Evolutionary conservation across 2,113 vertebrate genomes (phyloP).

Genomic region (Oceanodroma tethys): DNA sequence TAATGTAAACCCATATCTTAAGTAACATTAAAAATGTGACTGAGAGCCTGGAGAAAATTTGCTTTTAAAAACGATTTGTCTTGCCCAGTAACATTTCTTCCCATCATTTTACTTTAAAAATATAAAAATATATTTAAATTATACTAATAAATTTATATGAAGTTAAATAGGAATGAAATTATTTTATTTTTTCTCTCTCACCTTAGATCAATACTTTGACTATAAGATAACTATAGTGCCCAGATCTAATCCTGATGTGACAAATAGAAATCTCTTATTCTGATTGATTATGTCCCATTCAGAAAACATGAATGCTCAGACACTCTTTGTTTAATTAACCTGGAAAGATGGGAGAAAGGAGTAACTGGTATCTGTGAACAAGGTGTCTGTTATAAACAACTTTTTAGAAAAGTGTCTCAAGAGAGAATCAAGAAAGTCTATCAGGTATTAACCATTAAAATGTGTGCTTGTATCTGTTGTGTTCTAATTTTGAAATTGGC

Average conservation of each 20-base stretch:
- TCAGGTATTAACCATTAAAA: neutral
- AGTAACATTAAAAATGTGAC: neutral
- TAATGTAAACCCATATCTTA: neutral
- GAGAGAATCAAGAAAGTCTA: neutral
- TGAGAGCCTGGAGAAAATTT: neutral
- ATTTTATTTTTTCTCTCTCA: neutral
- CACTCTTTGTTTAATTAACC: neutral
- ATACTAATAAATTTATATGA: neutral
- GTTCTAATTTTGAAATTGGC: neutral
- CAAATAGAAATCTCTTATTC: neutral
- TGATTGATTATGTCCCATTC: neutral
- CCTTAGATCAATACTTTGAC: neutral
- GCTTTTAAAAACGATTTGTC: neutral
- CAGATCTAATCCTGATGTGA: neutral
- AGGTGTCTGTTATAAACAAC: neutral
- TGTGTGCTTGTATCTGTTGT: neutral
- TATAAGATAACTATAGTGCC: neutral
- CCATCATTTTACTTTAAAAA: neutral
- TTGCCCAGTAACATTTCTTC: neutral
- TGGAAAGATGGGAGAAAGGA: neutral
- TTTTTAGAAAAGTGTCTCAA: neutral
- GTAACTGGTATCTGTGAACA: neutral
- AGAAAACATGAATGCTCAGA: neutral
- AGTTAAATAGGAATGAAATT: neutral
- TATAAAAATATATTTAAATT: neutral